Base-by-base conservation (phyloP, 2,888 invertebrate genomes). In the Acronicta alni region DNA sequence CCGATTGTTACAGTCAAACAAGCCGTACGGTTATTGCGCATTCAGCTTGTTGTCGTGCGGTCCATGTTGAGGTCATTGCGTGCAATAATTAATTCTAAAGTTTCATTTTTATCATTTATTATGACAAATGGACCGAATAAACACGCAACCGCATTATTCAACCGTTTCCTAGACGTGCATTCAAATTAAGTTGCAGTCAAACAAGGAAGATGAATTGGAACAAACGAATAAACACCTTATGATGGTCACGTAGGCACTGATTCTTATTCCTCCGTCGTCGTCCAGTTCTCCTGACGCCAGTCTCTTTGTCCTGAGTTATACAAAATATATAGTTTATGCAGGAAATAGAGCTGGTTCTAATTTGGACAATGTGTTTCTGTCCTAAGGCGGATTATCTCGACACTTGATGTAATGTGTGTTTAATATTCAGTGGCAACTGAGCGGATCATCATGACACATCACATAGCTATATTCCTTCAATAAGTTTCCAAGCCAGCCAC, bases 41-140 rank as follows among this genome's bases (percentile, higher is more conserved):
- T 89, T 88, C 84, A 79, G 48, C 73, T 80, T 79, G 80, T 82
- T 85, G 82, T 79, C 82, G 78, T 79, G 74, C 79, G 76, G 76
- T 79, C 79, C 76, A 74, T 74, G 79, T 71, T 85, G 87, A 89
- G 87, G 87, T 88, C 87, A 87, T 83, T 79, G 79, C 82, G 79
- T 82, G 82, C 78, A 81, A 79, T 61, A 54, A 66, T 81, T 81
- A 83, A 83, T 85, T 80, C 75, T 82, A 77, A 71, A 82, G 82
- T 85, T 85, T 82, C 78, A 75, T 77, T 81, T 80, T 81, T 82
- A 81, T 82, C 76, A 81, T 75, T 54, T 38, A 57, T 61, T 59
- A 73, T 66, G 45, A 66, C 47, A 51, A 70, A 65, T 62, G 39
- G 41, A 63, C 48, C 44, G 44, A 70, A 71, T 67, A 53, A 46